Base-by-base conservation (phyloP, 2,797 vertebrate genomes). In the Limosa lapponica region DNA sequence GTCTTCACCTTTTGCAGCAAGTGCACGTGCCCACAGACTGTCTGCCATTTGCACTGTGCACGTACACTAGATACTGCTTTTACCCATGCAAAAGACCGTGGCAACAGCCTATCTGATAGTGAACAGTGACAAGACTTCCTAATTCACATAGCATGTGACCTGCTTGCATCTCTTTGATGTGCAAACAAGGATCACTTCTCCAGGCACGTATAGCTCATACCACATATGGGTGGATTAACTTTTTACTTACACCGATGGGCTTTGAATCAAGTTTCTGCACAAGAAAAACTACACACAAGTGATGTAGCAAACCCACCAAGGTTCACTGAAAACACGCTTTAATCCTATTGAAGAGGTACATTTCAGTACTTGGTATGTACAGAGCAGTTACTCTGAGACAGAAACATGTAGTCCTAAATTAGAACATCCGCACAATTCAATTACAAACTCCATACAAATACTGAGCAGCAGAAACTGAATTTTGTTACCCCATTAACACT, bases 341-440 rank as follows among this genome's bases (percentile, higher is more conserved):
- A 64, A 36, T 4, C 17, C 20, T 15, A 10, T 36, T 78, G 41
- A 49, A 10, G 41, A 9, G 5, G 30, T 43, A n/a, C 0, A 0
- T 59, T 49, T 46, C 67, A 57, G 48, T 27, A 52, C 8, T 51
- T 44, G 15, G 18, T 39, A 14, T 3, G 24, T 10, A 57, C 8
- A 41, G 8, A 86, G 57, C n/a, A 74, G 41, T 13, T 28, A 15
- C 54, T 70, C 28, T 13, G 62, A 73, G 52, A 77, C 0, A 55
- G 67, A 81, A 67, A 39, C 19, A 41, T 2, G 6, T 30, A 37
- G 51, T 70, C 46, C 28, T 44, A 82, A 70, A 3, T 69, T 30
- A 87, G 37, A 84, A 48, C 10, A 57, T 23, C n/a, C 41, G 6
- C 28, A 66, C 25, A 64, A 16, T 32, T 87, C 36, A 62, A 65